Evolutionary conservation across 2,797 vertebrate species (phyloP).

Genomic region (Loriculus beryllinus): DNA sequence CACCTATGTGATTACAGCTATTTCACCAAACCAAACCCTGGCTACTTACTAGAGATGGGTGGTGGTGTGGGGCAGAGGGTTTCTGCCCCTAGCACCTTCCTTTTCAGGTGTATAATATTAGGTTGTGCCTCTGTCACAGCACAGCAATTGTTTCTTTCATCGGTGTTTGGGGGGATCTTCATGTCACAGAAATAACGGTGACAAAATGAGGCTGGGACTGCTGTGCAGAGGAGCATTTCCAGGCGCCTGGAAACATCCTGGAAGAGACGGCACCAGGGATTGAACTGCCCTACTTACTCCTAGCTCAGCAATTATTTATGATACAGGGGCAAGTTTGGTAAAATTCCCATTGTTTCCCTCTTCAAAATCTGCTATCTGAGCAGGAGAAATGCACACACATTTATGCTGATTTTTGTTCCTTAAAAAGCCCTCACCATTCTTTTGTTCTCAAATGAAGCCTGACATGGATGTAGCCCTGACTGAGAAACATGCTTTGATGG

Average conservation of each 20-base stretch:
- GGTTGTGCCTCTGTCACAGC: not conserved
- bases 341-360: not conserved
- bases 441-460: not conserved
- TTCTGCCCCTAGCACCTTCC: not conserved
- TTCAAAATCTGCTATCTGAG: not conserved
- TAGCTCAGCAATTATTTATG: not conserved
- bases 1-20: rapidly evolving
- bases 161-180: not conserved
- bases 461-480: not conserved
- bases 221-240: not conserved
- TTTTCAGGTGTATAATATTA: rapidly evolving
- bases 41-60: not conserved
- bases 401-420: not conserved
- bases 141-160: not conserved
- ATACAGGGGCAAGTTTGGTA: not conserved
- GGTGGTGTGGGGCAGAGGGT: not conserved
- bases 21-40: not conserved
- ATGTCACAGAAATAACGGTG: not conserved
- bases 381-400: not conserved
- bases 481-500: not conserved
- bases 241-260: not conserved
- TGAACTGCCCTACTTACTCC: not conserved
- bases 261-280: not conserved
- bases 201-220: not conserved
- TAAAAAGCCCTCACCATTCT: not conserved